Percentiles rank a stretch among this genome's conserved stretches.
Conservation (phyloP, 2,113 vertebrate species). For the Thalassarche chlororhynchos region DNA sequence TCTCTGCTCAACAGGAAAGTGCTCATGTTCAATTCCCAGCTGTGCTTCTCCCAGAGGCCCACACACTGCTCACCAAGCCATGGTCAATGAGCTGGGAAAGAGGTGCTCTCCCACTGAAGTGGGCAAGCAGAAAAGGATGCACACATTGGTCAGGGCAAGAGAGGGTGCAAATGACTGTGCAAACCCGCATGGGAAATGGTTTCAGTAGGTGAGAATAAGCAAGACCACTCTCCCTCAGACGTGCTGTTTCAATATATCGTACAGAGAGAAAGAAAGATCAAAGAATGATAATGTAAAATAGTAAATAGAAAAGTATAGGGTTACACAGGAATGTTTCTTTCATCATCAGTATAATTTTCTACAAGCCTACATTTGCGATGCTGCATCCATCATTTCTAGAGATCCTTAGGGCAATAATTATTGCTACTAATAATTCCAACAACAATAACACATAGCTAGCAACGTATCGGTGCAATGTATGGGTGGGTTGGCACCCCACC, state of each 20-base stretch:
- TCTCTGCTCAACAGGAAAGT: neutral
- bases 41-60: neutral
- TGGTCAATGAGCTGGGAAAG: neutral
- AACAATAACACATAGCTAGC: neutral
- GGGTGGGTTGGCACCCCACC: neutral
- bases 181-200: neutral
- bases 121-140: neutral
- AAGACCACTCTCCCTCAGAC: neutral
- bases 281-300: neutral
- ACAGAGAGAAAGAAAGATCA: neutral
- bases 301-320: neutral
- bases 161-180: neutral
- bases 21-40: neutral
- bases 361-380: neutral
- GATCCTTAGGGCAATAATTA: neutral
- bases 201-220: neutral
- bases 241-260: rapidly evolving
- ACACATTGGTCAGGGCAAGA: neutral
- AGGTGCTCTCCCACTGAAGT: neutral
- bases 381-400: neutral
- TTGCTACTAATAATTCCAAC: neutral
- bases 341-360: neutral
- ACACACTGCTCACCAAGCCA: neutral
- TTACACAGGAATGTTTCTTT: neutral
- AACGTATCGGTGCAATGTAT: neutral